These are phyloP conservation scores for Pycnomerus fuliginosus DNA, from an alignment of 2,888 invertebrate species.

Conservation along the genomic window DNA sequence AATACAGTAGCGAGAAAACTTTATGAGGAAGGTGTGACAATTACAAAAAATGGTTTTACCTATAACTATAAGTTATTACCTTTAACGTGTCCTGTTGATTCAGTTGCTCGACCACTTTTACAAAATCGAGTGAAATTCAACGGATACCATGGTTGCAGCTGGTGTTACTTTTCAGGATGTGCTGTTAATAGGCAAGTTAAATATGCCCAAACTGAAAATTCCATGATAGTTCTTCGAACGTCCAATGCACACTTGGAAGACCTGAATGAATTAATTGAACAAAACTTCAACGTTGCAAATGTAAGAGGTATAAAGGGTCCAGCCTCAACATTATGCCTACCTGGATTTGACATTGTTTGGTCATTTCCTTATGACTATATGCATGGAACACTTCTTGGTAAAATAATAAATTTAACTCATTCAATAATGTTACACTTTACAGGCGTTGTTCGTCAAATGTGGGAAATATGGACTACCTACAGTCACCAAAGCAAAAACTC, in stretches of 20 bases:
- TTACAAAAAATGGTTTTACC: background rate
- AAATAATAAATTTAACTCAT: too few relatives aligned
- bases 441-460: background rate
- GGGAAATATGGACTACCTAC: slow-evolving; percentile 1
- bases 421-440: too few relatives aligned
- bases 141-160: background rate
- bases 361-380: background rate
- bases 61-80: background rate
- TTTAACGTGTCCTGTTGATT: background rate
- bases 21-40: background rate
- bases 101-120: background rate
- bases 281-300: too few relatives aligned
- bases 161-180: background rate
- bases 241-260: background rate
- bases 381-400: background rate
- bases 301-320: background rate
- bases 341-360: slow-evolving; percentile 1
- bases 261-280: too few relatives aligned
- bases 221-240: too few relatives aligned
- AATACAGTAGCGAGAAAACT: background rate
- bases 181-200: background rate
- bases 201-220: background rate
- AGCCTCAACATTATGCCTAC: background rate
- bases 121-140: background rate
- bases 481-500: background rate